A percentile compares a stretch with the other conserved stretches of the same genome.
Conservation (phyloP, 1,140 invertebrate genomes). For the Achroia grisella region DNA sequence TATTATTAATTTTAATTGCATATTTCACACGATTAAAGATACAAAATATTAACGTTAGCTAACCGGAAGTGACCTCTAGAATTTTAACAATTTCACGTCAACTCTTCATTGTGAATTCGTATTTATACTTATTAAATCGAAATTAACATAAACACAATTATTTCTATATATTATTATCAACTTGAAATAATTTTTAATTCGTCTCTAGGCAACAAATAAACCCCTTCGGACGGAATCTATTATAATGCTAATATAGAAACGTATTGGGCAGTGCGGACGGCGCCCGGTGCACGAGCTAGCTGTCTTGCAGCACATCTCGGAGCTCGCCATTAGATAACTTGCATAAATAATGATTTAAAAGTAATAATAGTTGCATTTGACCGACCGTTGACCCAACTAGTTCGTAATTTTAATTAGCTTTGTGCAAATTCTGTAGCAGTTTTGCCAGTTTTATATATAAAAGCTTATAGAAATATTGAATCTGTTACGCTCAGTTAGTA, state of each 20-base stretch:
- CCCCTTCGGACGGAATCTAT: constrained; percentile 32
- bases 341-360: constrained; percentile 51
- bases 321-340: constrained; percentile 47
- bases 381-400: constrained; percentile 11
- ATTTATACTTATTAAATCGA: neutral
- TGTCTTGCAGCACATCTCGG: constrained; percentile 28
- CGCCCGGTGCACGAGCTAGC: constrained; percentile 33
- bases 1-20: too few relatives aligned
- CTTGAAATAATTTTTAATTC: constrained; percentile 8
- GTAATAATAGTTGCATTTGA: constrained; percentile 18
- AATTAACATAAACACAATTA: too few relatives aligned
- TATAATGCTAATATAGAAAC: constrained; percentile 44
- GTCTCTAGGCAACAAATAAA: constrained; percentile 26
- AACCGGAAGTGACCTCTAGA: too few relatives aligned
- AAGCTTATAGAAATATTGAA: too few relatives aligned
- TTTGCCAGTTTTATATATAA: too few relatives aligned
- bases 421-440: too few relatives aligned
- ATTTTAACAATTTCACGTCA: constrained; percentile 1
- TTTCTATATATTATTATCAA: too few relatives aligned
- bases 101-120: neutral
- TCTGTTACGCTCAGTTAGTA: too few relatives aligned
- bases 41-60: too few relatives aligned
- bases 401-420: constrained; percentile 8
- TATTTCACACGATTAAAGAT: too few relatives aligned
- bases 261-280: constrained; percentile 8